Conservation (phyloP, 2,113 vertebrate genomes). For the Thalassoma bifasciatum region DNA sequence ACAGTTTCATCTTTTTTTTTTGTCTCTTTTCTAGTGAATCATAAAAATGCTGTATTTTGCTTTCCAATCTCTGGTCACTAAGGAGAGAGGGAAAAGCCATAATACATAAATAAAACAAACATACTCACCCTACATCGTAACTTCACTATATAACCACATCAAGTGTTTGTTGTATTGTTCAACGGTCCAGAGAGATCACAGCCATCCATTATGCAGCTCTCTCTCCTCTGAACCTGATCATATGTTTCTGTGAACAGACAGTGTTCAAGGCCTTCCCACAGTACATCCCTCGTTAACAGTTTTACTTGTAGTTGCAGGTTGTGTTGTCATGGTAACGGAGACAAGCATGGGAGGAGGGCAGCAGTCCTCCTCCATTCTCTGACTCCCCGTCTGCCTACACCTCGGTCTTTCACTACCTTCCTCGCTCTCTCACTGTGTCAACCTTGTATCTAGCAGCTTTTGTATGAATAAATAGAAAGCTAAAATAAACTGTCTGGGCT, state of each 20-base stretch:
- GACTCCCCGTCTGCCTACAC: constrained; percentile 26
- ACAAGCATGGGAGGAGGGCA: constrained; percentile 7
- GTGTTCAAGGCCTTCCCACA: constrained; percentile 28
- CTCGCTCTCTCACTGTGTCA: not conserved
- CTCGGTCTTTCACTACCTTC: not conserved
- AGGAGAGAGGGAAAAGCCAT: not conserved
- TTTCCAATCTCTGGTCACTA: not conserved
- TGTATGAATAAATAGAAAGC: not conserved
- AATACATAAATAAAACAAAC: not conserved
- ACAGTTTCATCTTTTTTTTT: not conserved
- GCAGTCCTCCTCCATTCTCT: constrained; percentile 1
- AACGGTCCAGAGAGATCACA: constrained; percentile 29
- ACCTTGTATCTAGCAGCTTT: not conserved
- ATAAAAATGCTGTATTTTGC: not conserved
- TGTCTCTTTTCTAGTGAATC: not conserved
- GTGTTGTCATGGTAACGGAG: constrained; percentile 57
- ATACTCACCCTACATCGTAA: not conserved
- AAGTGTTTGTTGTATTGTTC: constrained; percentile 21
- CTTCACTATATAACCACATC: constrained; percentile 12
- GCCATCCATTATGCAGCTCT: not conserved
- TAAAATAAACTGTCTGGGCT: not conserved
- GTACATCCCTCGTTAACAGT: constrained; percentile 15
- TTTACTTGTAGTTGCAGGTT: constrained; percentile 26
- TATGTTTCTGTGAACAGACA: constrained; percentile 30
- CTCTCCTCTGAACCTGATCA: not conserved